Conservation (phyloP, 2,113 vertebrate genomes). For the Uria aalge region DNA sequence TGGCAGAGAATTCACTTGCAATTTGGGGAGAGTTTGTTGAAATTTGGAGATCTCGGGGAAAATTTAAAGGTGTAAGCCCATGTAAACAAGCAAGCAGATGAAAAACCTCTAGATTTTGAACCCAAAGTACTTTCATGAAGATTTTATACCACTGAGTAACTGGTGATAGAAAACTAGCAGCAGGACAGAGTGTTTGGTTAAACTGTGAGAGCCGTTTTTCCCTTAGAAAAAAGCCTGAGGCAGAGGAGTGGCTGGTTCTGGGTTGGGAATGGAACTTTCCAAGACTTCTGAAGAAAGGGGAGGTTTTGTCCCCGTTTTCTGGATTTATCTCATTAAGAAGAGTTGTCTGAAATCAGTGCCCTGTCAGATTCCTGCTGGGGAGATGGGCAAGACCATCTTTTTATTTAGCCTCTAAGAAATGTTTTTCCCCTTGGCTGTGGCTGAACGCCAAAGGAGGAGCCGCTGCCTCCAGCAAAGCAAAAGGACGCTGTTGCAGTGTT, state of each 20-base stretch:
- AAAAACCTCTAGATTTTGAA: neutral
- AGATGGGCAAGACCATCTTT: neutral
- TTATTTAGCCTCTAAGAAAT: neutral
- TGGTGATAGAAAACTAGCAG: neutral
- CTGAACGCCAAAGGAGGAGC: neutral
- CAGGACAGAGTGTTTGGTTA: neutral
- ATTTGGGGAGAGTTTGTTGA: neutral
- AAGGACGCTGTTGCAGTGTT: neutral
- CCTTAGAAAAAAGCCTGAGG: neutral
- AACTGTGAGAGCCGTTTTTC: neutral
- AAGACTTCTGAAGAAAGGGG: neutral
- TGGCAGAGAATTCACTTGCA: neutral
- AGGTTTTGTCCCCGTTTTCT: neutral
- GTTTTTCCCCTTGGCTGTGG: neutral
- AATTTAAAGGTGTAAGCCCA: neutral
- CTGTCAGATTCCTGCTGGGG: neutral
- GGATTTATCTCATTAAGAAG: neutral
- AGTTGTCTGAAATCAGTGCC: accelerated
- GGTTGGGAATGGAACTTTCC: neutral
- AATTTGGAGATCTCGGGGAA: accelerated
- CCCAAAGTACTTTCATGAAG: neutral
- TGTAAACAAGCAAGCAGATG: neutral
- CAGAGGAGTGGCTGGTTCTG: neutral
- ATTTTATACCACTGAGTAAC: neutral
- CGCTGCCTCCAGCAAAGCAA: neutral